Conservation (phyloP, 2,888 invertebrate genomes). For the Microplitis manilae region DNA sequence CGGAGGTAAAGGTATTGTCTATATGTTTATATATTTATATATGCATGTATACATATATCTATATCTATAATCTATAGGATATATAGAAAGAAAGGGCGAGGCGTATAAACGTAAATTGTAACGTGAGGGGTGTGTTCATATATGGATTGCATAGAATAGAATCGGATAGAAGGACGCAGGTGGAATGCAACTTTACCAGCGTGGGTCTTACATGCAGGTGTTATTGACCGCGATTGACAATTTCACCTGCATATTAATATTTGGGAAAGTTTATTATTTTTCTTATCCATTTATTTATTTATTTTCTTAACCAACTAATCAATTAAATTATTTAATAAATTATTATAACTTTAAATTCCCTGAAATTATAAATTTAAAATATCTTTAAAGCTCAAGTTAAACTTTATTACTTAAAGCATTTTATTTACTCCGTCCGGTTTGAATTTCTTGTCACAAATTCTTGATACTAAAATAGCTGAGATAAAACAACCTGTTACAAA, state of each 20-base stretch:
- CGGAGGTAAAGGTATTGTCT: background rate
- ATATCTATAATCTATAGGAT: background rate
- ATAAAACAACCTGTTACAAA: background rate
- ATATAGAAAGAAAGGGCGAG: background rate
- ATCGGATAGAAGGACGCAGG: constrained; percentile 5
- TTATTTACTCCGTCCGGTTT: background rate
- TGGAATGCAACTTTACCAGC: constrained; percentile 8
- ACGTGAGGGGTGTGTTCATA: constrained; percentile 19
- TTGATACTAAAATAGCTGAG: background rate
- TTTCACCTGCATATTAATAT: background rate
- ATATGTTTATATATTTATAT: background rate
- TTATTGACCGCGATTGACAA: constrained; percentile 22
- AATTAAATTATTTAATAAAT: too few relatives aligned
- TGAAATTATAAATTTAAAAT: background rate
- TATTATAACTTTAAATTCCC: too few relatives aligned
- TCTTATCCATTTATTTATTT: background rate
- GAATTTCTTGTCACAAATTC: background rate
- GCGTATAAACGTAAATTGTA: constrained; percentile 24
- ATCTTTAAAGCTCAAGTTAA: background rate
- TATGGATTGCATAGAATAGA: background rate
- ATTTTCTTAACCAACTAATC: too few relatives aligned
- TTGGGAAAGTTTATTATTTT: background rate
- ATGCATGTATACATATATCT: background rate
- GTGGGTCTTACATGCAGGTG: constrained; percentile 16
- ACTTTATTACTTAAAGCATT: background rate